Conservation (phyloP, 92 coral and sea anemone genomes). For the Porites divaricata region DNA sequence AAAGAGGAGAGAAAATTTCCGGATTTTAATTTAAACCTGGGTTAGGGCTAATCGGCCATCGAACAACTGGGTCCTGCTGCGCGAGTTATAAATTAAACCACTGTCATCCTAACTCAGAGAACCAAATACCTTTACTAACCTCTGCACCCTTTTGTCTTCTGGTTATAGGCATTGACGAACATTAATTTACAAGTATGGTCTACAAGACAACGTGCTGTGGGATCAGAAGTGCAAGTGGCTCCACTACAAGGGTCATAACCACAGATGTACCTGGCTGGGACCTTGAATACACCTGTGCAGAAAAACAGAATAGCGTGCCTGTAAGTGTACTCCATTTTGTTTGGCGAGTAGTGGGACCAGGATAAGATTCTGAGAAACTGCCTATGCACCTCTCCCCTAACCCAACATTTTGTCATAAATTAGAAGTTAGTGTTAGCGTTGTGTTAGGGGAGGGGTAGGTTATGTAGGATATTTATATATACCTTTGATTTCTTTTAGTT, state of each 20-base stretch:
- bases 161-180: slow-evolving; percentile 83
- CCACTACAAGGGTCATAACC: slow-evolving; percentile 96
- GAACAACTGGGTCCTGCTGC: too few relatives aligned
- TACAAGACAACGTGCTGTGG: slow-evolving; percentile 92
- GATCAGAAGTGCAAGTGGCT: slow-evolving; percentile 81
- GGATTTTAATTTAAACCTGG: too few relatives aligned
- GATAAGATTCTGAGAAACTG: neutral
- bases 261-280: slow-evolving; percentile 94
- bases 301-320: neutral
- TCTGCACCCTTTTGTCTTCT: slow-evolving; percentile 70
- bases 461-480: too few relatives aligned
- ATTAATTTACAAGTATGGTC: slow-evolving; percentile 90
- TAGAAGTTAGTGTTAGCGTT: too few relatives aligned
- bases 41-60: too few relatives aligned
- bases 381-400: too few relatives aligned
- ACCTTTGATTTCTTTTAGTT: too few relatives aligned
- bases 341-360: neutral
- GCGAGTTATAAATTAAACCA: too few relatives aligned
- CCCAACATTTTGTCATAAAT: too few relatives aligned
- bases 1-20: too few relatives aligned
- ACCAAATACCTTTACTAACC: slow-evolving; percentile 53
- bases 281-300: slow-evolving; percentile 83
- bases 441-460: too few relatives aligned
- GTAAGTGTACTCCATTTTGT: neutral
- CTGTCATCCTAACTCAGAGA: too few relatives aligned